Evolutionary conservation across 1,140 invertebrate species (phyloP), one percentile per base, ranked within the genome.

Genomic region (Pachypeltis micranthus): DNA sequence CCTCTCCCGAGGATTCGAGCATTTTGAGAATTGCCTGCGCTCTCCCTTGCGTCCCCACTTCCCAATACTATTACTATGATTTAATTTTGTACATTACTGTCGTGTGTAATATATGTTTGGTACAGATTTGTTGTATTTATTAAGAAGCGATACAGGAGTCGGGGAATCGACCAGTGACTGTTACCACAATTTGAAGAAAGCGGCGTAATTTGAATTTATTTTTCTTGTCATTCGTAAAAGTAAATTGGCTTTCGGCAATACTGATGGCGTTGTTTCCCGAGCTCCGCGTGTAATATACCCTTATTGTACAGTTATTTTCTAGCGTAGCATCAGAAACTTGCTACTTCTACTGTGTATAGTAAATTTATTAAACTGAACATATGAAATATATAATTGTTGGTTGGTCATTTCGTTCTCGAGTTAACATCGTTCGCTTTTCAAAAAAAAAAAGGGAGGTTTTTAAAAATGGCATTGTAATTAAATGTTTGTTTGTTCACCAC

Each of bases 81-180:
- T 51, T 51, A 7, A n/a, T 39, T 51, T 21, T 51, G 47, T 51
- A 51, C 23, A 51, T 51, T 51, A 51, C 23, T 51, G 47, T 51
- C 23, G 12, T 51, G 47, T 51, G 47, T 51, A 51, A 51, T 51
- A 51, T 51, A 51, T 51, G 23, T 51, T 51, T 51, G 47, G 47
- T 51, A 51, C 23, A 10, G 47, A 51, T 51, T 16, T 51, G 12
- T 51, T 51, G 23, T 51, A 51, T 51, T 51, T 51, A 51, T 51
- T 16, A 51, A 51, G 4, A 51, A 21, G 23, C 23, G 4, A 51
- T 51, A 10, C 12, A 51, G 47, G 47, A 16, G 47, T 51, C 7
- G 47, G 47, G 47, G 47, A n/a, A 51, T 51, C 21, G 12, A 21
- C 47, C 47, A 51, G 47, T 51, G 47, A 51, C 47, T 51, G 47